Evolutionary conservation across 2,797 vertebrate species (phyloP), one percentile per base, ranked within the genome.

Genomic region (Echiichthys vipera): DNA sequence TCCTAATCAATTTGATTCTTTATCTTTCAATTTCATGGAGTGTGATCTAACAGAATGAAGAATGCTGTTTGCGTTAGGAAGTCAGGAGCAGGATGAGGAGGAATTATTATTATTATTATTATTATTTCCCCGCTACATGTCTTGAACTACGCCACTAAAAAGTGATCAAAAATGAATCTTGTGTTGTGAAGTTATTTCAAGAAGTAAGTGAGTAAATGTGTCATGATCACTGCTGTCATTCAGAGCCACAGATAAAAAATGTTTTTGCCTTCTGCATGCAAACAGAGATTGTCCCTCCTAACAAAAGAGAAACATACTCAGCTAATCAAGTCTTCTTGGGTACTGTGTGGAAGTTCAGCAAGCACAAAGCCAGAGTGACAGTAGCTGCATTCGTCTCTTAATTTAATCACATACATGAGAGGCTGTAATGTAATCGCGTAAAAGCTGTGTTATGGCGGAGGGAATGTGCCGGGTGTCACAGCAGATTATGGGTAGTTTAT

Each of bases 1-100:
- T 57, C 34, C 42, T 70, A 71, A 89, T 86, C 71, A 64, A 71
- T 87, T 66, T 57, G 64, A 88, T 91, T 91, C 88, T 89, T 90
- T 90, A 88, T 88, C 79, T 85, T 80, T 82, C 71, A 72, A 77
- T 87, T 85, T 71, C 47, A 70, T 74, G 47, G 66, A 66, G 67
- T 22, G 53, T 51, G 47, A 74, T 67, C 43, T 17, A 22, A 82
- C 63, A 67, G 32, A 58, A 15, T 55, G 40, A 58, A 37, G 63
- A 66, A 39, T 51, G 59, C 56, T 55, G 45, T 46, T 36, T 40
- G 61, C 40, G 14, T 66, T 5, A 46, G 75, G 51, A 42, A 32
- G 18, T 37, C 24, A 1, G 20, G 32, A 37, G 45, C 29, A 42
- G 32, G 22, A 5, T 2, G 56, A 42, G 37, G 43, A 39, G 20